Conservation (phyloP, 2,113 vertebrate species). For the Calypte anna region DNA sequence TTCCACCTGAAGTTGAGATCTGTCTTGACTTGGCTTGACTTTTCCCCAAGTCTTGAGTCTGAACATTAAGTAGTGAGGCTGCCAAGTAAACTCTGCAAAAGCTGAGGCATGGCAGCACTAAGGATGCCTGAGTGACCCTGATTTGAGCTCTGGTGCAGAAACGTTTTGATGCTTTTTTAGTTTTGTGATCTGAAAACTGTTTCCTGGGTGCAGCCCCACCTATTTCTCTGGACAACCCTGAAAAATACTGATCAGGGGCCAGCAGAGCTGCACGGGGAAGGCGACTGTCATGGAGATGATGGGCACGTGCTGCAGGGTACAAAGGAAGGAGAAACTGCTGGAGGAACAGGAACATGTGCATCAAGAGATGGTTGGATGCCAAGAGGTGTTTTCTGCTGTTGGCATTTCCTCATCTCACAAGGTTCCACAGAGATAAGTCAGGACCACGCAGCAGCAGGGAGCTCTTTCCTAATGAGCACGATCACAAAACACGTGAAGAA, state of each 20-base stretch:
- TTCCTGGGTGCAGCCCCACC: not conserved
- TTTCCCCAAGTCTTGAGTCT: not conserved
- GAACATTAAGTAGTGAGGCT: not conserved
- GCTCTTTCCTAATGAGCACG: not conserved
- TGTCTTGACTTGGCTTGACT: not conserved
- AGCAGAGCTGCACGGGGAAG: not conserved
- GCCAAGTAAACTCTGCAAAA: not conserved
- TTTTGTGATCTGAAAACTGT: not conserved
- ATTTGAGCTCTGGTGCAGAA: not conserved
- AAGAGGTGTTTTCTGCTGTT: not conserved
- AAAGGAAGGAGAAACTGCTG: not conserved
- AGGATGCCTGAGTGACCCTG: not conserved
- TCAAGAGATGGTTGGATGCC: not conserved
- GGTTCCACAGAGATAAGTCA: not conserved
- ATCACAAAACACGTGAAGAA: not conserved
- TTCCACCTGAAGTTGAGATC: not conserved
- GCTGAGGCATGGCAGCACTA: not conserved
- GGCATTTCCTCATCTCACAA: not conserved
- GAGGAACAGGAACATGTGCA: not conserved
- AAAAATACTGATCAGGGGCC: not conserved
- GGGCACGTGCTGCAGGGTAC: not conserved
- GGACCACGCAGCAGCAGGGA: not conserved
- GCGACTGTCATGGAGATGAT: not conserved
- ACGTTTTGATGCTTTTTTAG: not conserved
- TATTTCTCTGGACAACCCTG: not conserved